These are phyloP conservation scores for Nematostella vectensis DNA, from an alignment of 92 coral and sea anemone species.

Conservation along the genomic window DNA sequence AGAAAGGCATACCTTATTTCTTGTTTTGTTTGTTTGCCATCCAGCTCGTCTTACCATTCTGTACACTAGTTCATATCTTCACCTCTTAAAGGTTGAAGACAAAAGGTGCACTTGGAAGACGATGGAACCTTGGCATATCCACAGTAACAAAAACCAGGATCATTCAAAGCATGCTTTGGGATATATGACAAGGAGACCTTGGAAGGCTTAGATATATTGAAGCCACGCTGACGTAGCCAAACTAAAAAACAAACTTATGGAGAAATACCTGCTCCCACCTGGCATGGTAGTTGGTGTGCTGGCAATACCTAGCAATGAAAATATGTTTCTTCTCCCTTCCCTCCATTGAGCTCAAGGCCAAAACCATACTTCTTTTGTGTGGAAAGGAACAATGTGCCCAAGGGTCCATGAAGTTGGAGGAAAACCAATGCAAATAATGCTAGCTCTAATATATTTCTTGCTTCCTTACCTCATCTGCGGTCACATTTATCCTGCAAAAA, in stretches of 20 bases:
- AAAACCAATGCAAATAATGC: conserved; percentile 6
- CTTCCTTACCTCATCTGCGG: conserved; percentile 12
- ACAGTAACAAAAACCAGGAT: conserved; percentile 33
- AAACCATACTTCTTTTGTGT: conserved; percentile 33
- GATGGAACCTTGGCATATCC: conserved; percentile 29
- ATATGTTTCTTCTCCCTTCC: conserved; percentile 48
- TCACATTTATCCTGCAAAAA: conserved; percentile 15
- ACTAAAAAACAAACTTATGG: conserved; percentile 34
- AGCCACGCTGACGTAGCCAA: conserved; percentile 44
- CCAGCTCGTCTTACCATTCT: conserved; percentile 11
- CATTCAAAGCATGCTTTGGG: conserved; percentile 27
- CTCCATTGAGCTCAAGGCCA: conserved; percentile 43
- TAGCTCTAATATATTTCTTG: conserved; percentile 6
- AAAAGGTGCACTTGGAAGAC: conserved; percentile 16
- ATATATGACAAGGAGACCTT: conserved; percentile 13
- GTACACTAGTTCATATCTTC: conserved; percentile 13
- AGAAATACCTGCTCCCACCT: conserved; percentile 42
- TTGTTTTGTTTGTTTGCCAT: not conserved
- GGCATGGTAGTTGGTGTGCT: conserved; percentile 17
- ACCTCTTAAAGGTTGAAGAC: conserved; percentile 27
- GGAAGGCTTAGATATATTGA: conserved; percentile 16
- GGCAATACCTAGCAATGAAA: conserved; percentile 25
- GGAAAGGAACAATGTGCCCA: conserved; percentile 37
- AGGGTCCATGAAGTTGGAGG: conserved; percentile 39
- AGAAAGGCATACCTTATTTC: not conserved